Evolutionary conservation across 2,888 invertebrate genomes (phyloP), one percentile per base, ranked within the genome.

Genomic region (Scaptodrosophila latifasciaeformis): DNA sequence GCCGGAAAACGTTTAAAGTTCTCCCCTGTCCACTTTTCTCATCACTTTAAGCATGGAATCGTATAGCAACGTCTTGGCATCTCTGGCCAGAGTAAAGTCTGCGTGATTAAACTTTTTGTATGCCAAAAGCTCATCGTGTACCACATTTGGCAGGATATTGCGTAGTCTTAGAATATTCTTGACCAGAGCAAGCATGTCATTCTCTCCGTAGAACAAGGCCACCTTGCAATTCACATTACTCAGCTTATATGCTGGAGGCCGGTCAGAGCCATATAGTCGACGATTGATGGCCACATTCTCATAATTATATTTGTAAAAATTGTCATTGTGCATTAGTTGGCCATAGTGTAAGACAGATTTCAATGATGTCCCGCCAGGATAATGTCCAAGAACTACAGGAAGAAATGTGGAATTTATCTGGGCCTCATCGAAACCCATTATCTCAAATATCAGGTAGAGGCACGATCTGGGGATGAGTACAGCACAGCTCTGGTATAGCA

Each of bases 291-390:
- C 56, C 45, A 0, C 87, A 86, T 70, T 53, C 5, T 90, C 90
- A 60, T 87, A 86, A 74, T 90, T 89, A 67, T 88, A 90, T 54
- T 89, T 88, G 19, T 88, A 86, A 80, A 90, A 90, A 4, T 82
- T 68, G 2, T 86, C 86, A 4, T 87, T 88, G 7, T 81, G 70
- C 29, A 90, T 88, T 21, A 89, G 87, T 86, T 94, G 94, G 0
- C 87, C 90, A 78, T 89, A 94, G 83, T 94, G 94, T 2, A 90
- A 85, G 0, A 93, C 78, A 81, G 93, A 92, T 68, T 89, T 89
- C 0, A 89, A 88, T 0, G 93, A 88, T 0, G 90, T 87, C 6
- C 93, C 92, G 1, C 92, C 91, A 1, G 93, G 92, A 0, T 88
- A 84, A 65, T 92, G 91, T 0, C 89, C 89, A 9, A 91, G 67